These are phyloP conservation scores for Zenarchopterus dispar DNA, from an alignment of 2,797 vertebrate species.

Conservation along the genomic window DNA sequence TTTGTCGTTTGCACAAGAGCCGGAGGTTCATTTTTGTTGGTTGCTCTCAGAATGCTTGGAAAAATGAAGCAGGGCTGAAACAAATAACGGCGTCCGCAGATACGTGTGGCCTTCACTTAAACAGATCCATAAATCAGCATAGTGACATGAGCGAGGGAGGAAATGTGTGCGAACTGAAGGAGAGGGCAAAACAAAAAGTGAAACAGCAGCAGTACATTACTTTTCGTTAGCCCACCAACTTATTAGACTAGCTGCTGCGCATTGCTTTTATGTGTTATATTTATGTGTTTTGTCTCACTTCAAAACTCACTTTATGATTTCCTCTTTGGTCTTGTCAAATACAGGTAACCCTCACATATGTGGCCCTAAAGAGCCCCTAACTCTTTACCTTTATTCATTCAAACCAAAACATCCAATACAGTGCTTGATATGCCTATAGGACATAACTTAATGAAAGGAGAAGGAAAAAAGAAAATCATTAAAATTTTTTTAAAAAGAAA, in stretches of 20 bases:
- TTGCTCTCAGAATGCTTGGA: constrained; percentile 73
- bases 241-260: constrained; percentile 23
- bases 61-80: constrained; percentile 83
- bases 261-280: constrained; percentile 5
- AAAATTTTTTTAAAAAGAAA: background rate
- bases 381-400: no score
- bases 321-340: no score
- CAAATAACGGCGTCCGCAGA: constrained; percentile 86
- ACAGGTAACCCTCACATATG: no score
- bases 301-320: background rate
- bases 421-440: no score
- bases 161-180: constrained; percentile 32
- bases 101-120: constrained; percentile 89
- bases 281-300: constrained; percentile 2
- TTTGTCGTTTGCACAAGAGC: constrained; percentile 50
- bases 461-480: no score
- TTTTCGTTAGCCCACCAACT: constrained; percentile 57
- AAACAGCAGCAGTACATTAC: constrained; percentile 69
- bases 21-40: constrained; percentile 79
- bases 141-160: constrained; percentile 74
- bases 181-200: constrained; percentile 57
- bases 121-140: constrained; percentile 89
- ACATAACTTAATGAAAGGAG: no score
- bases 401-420: no score
- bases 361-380: no score